phyloP scores from a whole-genome alignment of 2,888 invertebrate species.

The Eilema depressum region DNA sequence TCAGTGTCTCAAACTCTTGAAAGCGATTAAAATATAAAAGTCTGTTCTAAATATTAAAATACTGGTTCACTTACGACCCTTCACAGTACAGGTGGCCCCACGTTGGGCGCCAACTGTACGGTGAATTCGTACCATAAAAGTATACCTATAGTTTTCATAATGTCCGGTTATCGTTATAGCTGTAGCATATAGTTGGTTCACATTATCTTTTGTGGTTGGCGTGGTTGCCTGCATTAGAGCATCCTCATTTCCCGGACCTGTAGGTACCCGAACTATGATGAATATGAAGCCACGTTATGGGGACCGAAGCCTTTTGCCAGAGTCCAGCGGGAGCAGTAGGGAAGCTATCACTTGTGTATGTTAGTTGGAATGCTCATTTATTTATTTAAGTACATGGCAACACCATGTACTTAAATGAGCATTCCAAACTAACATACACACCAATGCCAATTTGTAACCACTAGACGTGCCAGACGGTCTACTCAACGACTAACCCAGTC shows the following conservation, averaged over 20 bases:
- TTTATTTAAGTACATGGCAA: too few species aligned
- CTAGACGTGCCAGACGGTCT: too few species aligned
- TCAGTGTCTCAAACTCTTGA: neutral
- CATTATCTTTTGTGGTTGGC: neutral
- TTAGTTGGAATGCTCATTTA: too few species aligned
- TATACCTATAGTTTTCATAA: neutral
- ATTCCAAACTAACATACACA: too few species aligned
- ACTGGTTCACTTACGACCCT: too few species aligned
- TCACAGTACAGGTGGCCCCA: neutral
- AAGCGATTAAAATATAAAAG: neutral
- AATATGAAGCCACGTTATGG: neutral
- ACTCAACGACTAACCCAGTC: too few species aligned
- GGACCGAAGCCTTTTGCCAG: neutral
- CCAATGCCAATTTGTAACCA: too few species aligned
- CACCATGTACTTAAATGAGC: too few species aligned
- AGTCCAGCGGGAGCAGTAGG: neutral
- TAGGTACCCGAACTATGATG: too few species aligned
- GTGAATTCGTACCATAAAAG: neutral
- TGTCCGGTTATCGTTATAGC: neutral
- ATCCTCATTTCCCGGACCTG: neutral
- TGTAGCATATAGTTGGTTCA: neutral
- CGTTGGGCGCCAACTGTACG: neutral
- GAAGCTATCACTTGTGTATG: too few species aligned
- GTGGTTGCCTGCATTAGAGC: neutral
- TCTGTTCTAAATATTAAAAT: too few species aligned